Evolutionary conservation across 2,888 invertebrate genomes (phyloP).

Genomic region (Baronia brevicornis): DNA sequence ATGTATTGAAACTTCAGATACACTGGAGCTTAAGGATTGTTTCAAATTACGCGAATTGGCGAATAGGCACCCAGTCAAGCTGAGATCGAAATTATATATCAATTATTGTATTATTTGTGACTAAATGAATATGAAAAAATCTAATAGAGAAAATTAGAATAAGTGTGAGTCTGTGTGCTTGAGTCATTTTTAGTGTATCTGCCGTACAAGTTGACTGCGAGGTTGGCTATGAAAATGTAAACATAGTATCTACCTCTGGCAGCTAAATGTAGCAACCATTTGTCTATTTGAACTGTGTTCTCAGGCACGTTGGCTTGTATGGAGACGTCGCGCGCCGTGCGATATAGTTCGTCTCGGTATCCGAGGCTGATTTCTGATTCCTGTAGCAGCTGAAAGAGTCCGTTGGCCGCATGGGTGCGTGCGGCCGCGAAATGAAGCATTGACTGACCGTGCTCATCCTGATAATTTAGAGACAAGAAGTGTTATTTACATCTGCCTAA

Average conservation of each 20-base stretch:
- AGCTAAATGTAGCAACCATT: conserved; percentile 84
- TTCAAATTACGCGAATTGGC: no score
- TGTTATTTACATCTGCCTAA: not conserved
- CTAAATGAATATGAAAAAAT: no score
- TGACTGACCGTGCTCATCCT: conserved; percentile 94
- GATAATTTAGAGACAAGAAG: conserved; percentile 17
- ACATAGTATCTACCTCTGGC: conserved; percentile 77
- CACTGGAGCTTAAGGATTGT: no score
- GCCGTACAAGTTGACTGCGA: no score
- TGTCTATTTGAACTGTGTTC: conserved; percentile 88
- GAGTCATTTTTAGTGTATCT: no score
- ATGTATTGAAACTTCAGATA: no score
- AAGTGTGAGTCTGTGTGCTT: no score
- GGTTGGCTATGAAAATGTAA: conserved; percentile 2
- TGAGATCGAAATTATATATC: no score
- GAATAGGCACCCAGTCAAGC: no score
- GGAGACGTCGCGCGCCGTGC: conserved; percentile 91
- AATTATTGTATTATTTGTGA: no score
- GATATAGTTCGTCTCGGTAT: conserved; percentile 89
- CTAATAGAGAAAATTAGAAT: no score
- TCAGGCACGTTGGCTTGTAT: conserved; percentile 84
- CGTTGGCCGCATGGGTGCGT: conserved; percentile 86
- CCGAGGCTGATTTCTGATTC: conserved; percentile 88
- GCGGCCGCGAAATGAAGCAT: conserved; percentile 92
- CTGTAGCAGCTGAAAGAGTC: conserved; percentile 85